Conservation (phyloP, 2,797 vertebrate species). For the Clarias fuscus region DNA sequence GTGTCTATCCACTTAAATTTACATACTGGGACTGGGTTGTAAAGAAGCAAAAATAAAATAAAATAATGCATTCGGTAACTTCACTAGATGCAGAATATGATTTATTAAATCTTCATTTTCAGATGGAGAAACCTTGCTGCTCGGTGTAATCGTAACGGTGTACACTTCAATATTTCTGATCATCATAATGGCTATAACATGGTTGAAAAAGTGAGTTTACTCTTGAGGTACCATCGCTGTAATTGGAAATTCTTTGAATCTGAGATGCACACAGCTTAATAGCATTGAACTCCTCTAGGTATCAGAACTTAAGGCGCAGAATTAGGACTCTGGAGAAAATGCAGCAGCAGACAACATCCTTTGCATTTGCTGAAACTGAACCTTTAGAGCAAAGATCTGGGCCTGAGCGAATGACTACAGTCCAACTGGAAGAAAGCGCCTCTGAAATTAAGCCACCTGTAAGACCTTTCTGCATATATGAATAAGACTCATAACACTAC, state of each 20-base stretch:
- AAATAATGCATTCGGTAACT: neutral
- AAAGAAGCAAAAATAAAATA: neutral
- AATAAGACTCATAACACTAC: neutral
- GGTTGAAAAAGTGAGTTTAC: conserved; percentile 16
- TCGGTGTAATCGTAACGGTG: neutral
- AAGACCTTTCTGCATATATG: neutral
- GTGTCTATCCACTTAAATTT: neutral
- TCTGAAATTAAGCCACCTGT: conserved; percentile 1
- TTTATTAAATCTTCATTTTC: neutral
- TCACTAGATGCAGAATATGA: neutral
- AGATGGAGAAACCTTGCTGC: conserved; percentile 2
- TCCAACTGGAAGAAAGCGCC: neutral
- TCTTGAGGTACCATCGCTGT: neutral
- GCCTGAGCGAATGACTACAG: neutral
- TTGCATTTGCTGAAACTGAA: neutral
- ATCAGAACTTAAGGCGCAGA: neutral
- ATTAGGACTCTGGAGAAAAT: neutral
- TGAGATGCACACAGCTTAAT: neutral
- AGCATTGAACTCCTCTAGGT: neutral
- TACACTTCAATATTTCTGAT: conserved; percentile 3
- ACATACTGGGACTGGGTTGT: neutral
- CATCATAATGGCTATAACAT: neutral
- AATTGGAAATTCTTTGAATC: neutral
- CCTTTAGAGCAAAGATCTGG: neutral
- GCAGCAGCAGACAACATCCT: neutral